Evolutionary conservation across 2,797 vertebrate genomes (phyloP).

Genomic region (Xiphophorus birchmanni): DNA sequence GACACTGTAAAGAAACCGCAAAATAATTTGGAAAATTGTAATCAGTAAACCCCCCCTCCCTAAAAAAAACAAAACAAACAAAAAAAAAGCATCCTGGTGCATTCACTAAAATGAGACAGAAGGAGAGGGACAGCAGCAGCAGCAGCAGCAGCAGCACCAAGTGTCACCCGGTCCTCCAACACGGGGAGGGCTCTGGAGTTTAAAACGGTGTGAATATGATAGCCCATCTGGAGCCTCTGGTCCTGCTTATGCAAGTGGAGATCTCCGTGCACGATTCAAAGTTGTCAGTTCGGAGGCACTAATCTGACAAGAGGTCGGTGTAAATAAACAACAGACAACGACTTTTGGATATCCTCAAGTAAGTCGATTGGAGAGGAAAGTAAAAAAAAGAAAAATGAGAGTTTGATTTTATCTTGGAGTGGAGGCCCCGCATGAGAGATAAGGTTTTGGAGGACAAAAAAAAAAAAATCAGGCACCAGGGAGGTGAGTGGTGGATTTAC

Average conservation of each 20-base stretch:
- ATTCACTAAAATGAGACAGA: constrained; percentile 29
- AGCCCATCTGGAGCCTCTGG: constrained; percentile 66
- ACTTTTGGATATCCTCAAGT: constrained; percentile 28
- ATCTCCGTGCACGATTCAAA: constrained; percentile 61
- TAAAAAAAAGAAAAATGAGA: not conserved
- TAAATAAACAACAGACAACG: constrained; percentile 49
- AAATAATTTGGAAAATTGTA: not conserved
- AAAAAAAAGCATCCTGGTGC: not conserved
- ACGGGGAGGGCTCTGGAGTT: constrained; percentile 80
- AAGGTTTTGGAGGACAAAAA: constrained; percentile 45
- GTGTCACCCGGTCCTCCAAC: constrained; percentile 76
- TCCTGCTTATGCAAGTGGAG: constrained; percentile 69
- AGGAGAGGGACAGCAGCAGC: constrained; percentile 69
- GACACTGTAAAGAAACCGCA: not conserved
- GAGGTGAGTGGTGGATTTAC: constrained; percentile 69
- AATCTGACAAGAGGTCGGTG: constrained; percentile 61
- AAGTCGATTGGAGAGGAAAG: not conserved
- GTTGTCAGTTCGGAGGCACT: constrained; percentile 66
- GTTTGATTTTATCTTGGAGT: constrained; percentile 22
- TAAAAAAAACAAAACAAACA: no score
- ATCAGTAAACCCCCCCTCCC: not conserved
- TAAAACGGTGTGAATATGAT: constrained; percentile 83
- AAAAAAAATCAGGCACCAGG: constrained; percentile 47
- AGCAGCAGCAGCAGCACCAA: constrained; percentile 56
- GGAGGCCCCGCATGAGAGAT: constrained; percentile 45